Base-by-base conservation (phyloP, 2,113 vertebrate species). In the Laticauda laticaudata region DNA sequence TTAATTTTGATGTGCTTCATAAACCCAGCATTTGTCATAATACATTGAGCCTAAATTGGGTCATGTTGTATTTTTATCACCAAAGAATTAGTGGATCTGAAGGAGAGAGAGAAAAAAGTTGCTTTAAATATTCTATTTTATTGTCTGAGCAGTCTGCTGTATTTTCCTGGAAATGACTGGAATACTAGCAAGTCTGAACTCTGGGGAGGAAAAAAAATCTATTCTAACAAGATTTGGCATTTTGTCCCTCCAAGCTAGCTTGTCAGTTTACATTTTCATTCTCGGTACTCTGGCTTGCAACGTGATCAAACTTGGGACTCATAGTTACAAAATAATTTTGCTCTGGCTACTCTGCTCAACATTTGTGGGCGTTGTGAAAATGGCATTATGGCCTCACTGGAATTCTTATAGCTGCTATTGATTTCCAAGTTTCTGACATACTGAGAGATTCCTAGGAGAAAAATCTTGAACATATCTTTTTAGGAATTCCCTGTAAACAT, bases 201-300 rank as follows among this genome's bases (percentile, higher is more conserved):
- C 55, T 43, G 57, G 8, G 8, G 24, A 43, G 23, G 7, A 2
- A 53, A 53, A 59, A 34, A 34, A 26, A 57, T 48, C 11, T 20
- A 53, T 34, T 51, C 57, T 91, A 91, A 93, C 56, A 23, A 54
- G n/a, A 88, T 64, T n/a, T 81, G 86, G 53, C 90, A 88, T 29
- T n/a, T 54, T 20, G 53, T 88, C 86, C 51, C 90, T 48, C 51
- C 26, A 57, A 90, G 86, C 92, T 64, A 81, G 14, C 92, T 81
- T 57, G 86, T 93, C 89, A 88, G 51, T 69, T 88, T 93, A 91
- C n/a, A 88, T 93, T 93, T 88, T 88, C 87, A 88, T 91, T 91
- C 54, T 15, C 29, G 55, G 53, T 34, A 18, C 26, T 88, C 51
- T 51, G 51, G 11, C 23, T 29, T 21, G 53, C 11, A 92, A 18